Percentiles rank a stretch among this genome's conserved stretches.
Conservation (phyloP, 2,888 invertebrate genomes). For the Caenorhabditis auriculariae region DNA sequence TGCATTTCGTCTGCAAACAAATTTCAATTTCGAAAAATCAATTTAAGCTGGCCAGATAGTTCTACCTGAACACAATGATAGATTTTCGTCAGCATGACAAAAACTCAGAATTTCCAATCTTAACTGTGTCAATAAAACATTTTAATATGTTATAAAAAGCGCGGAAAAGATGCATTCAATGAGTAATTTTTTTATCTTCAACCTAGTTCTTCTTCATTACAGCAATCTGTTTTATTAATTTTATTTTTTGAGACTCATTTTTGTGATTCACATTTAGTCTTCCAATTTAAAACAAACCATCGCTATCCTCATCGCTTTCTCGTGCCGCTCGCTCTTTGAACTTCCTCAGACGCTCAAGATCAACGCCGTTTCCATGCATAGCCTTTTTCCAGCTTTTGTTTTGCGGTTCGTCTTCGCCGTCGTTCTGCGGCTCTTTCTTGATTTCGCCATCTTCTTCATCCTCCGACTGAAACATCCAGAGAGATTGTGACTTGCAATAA, state of each 20-base stretch:
- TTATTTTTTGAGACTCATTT: neutral
- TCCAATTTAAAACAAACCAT: constrained; percentile 11
- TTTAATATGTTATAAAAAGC: neutral
- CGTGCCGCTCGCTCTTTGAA: constrained; percentile 8
- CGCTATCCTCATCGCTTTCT: constrained; percentile 33
- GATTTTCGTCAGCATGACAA: neutral
- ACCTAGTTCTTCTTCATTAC: too few species aligned
- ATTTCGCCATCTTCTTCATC: constrained; percentile 11
- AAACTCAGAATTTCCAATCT: too few species aligned
- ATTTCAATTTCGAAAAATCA: neutral
- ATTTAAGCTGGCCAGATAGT: neutral
- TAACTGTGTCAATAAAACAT: neutral
- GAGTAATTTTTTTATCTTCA: too few species aligned
- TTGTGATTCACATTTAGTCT: neutral
- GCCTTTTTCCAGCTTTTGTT: constrained; percentile 28
- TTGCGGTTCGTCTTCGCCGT: constrained; percentile 33
- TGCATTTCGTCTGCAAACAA: constrained; percentile 31
- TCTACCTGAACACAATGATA: neutral
- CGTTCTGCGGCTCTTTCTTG: constrained; percentile 21
- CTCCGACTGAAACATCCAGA: too few species aligned
- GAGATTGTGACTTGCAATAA: too few species aligned
- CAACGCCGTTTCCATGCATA: constrained; percentile 32
- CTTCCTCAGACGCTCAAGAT: constrained; percentile 32
- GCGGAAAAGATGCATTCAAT: neutral
- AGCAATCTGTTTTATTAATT: neutral